A percentile compares a stretch with the other conserved stretches of the same genome.
Conservation (phyloP, 2,113 vertebrate genomes). For the Motacilla tschutschensis region DNA sequence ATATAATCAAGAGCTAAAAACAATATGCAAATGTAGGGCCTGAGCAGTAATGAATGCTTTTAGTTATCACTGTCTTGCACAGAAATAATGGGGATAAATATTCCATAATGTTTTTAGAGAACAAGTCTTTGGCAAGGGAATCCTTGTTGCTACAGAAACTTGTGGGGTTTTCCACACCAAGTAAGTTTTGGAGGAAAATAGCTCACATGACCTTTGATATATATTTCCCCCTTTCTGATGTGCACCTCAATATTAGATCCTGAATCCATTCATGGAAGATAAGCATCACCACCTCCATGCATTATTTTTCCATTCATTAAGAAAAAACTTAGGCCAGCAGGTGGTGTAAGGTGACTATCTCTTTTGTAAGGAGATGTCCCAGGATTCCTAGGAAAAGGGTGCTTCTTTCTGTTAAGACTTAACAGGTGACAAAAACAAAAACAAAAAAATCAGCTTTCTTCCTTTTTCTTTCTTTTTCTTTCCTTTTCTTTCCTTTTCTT, state of each 20-base stretch:
- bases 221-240: background rate
- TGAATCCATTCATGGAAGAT: background rate
- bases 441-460: background rate
- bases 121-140: background rate
- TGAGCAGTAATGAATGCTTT: background rate
- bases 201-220: background rate
- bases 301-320: background rate
- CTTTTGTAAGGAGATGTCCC: background rate
- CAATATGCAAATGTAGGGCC: background rate
- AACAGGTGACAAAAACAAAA: background rate
- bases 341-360: background rate
- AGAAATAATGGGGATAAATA: slow-evolving; percentile 27
- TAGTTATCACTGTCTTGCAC: background rate
- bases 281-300: background rate
- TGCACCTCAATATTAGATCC: accelerated
- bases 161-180: background rate
- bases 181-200: background rate
- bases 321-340: background rate
- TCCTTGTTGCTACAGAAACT: background rate
- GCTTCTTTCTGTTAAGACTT: background rate
- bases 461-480: background rate
- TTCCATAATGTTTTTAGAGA: background rate
- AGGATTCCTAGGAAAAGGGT: accelerated
- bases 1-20: background rate
- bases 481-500: background rate